Evolutionary conservation across 2,113 vertebrate species (phyloP), one percentile per base, ranked within the genome.

Genomic region (Podocnemis expansa): DNA sequence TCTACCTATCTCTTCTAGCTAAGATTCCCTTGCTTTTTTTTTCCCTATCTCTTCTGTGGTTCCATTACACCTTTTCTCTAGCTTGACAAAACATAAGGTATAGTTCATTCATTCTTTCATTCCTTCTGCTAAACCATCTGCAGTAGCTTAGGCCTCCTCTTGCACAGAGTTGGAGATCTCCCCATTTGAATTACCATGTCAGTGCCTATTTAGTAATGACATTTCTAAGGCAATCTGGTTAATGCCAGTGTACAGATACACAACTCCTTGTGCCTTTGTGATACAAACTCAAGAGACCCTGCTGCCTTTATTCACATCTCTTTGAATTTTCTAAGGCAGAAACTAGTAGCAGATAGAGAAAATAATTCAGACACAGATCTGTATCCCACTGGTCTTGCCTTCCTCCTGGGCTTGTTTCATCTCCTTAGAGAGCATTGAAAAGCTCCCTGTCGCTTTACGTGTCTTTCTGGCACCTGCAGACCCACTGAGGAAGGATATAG

Each of bases 381-480:
- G 16, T 63, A 90, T 87, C 0, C 92, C 63, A 19, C 98, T 98
- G 49, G 90, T 85, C 94, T 98, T 99, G 17, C 91, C 49, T 96
- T 98, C 99, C 93, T 98, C 99, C 87, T 96, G 98, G 31, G 95
- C 80, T 10, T 81, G 96, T 2, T 93, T 22, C 34, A 97, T 10
- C 81, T 93, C 85, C 63, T 95, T 89, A 80, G 10, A 84, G 60
- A 94, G 79, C 17, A 81, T 88, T 34, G 58, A 41, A 16, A 98
- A 80, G 2, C 85, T 90, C 0, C 88, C 70, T 89, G 97, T 97
- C 54, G 93, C 89, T 95, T 98, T 98, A 45, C 47, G 12, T 90
- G 97, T 98, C 95, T 97, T 98, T 95, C 91, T 98, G 54, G 5
- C 98, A 94, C 5, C 98, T 96, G 24, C 98, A 98, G 94, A 98